phyloP scores from a whole-genome alignment of 2,113 vertebrate genomes.

The Mus musculus region DNA sequence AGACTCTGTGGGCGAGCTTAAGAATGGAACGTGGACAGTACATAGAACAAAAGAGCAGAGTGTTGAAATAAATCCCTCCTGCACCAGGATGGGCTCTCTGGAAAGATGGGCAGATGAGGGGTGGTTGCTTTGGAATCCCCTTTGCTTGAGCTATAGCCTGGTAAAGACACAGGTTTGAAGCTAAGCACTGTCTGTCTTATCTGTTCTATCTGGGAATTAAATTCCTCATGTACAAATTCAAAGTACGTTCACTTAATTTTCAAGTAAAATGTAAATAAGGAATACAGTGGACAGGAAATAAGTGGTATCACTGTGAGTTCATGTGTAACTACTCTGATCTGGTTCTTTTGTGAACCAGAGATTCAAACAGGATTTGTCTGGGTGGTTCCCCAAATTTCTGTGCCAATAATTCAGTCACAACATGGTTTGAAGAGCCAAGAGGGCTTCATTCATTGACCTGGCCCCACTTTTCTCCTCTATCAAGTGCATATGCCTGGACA shows the following conservation, averaged over 20 bases:
- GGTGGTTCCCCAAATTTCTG: neutral
- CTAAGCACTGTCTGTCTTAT: neutral
- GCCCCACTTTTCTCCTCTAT: accelerated
- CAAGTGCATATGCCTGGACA: neutral
- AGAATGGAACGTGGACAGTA: neutral
- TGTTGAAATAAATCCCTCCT: neutral
- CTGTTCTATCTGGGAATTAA: neutral
- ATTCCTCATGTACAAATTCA: neutral
- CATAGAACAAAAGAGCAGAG: neutral
- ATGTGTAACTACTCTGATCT: too few species aligned
- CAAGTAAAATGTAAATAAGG: neutral
- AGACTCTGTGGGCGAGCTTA: neutral
- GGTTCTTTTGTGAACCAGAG: neutral
- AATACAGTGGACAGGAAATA: neutral
- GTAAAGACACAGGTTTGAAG: neutral
- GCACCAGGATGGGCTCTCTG: neutral
- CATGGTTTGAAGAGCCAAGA: neutral
- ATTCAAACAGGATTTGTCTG: neutral
- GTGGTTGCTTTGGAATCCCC: neutral
- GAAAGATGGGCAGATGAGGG: neutral
- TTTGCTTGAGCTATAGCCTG: neutral
- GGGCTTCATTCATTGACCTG: neutral
- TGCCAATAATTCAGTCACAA: neutral
- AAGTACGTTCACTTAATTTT: neutral
- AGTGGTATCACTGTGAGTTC: neutral